These are phyloP conservation scores for Haliclona indistincta DNA, from an alignment of 37 sponge, comb jelly and placozoan genomes.

Conservation along the genomic window DNA sequence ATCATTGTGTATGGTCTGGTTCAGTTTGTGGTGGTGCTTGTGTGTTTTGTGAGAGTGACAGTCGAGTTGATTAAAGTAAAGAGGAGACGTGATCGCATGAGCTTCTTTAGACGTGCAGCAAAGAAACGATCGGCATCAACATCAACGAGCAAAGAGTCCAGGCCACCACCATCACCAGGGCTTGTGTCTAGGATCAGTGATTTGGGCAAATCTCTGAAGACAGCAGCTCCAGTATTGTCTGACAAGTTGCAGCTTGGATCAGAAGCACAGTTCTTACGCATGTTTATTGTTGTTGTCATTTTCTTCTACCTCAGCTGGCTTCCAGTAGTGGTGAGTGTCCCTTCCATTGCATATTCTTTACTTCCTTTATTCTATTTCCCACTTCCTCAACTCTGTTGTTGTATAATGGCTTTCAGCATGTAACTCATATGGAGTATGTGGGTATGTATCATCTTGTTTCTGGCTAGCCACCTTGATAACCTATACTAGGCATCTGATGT, in stretches of 20 bases:
- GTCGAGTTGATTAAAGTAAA: conserved; percentile 30
- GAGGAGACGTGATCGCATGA: conserved; percentile 44
- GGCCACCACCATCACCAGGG: conserved; percentile 47
- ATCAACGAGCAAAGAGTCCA: conserved; percentile 1
- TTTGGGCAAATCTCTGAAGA: conserved; percentile 48
- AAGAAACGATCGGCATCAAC: no score
- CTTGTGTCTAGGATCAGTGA: conserved; percentile 58
- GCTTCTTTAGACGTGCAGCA: no score
- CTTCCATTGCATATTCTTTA: no score
- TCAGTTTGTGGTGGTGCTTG: conserved; percentile 61
- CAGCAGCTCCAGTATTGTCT: conserved; percentile 52
- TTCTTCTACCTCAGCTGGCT: conserved; percentile 79
- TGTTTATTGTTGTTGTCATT: conserved; percentile 63
- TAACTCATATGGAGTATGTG: no score
- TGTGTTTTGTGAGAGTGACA: conserved; percentile 47
- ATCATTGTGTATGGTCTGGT: conserved; percentile 48
- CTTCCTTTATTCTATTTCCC: no score
- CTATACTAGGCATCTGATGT: no score
- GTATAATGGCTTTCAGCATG: no score
- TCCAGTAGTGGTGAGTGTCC: conserved; percentile 68
- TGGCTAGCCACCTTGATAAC: no score
- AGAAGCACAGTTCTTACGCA: conserved; percentile 80
- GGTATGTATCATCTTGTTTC: no score
- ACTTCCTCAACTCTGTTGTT: no score
- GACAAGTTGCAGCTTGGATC: conserved; percentile 73